A percentile compares a stretch with the other conserved stretches of the same genome.
phyloP scores from a whole-genome alignment of 1,140 invertebrate genomes.

The Plutomurus gul region DNA sequence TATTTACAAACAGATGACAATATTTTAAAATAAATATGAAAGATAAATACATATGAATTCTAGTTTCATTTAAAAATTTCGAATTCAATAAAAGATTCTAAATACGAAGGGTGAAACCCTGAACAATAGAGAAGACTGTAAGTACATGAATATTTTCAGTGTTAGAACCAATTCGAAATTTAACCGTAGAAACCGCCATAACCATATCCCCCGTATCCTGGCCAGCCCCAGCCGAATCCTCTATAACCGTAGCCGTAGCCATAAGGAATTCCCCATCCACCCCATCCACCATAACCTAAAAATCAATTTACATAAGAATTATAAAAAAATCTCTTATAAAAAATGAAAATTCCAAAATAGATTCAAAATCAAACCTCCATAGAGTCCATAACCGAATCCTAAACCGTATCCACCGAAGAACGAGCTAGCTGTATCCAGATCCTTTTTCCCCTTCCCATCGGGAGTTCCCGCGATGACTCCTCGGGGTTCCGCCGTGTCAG shows the following conservation, averaged over 20 bases:
- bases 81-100: no score
- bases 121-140: no score
- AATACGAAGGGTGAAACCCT: no score
- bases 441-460: background rate
- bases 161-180: no score
- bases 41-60: no score
- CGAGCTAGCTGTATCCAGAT: slow-evolving; percentile 10
- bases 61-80: no score
- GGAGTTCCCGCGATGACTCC: background rate
- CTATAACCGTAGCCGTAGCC: background rate
- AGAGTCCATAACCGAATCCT: background rate
- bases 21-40: no score
- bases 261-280: background rate
- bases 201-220: background rate
- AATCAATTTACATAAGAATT: background rate
- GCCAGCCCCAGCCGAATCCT: slow-evolving; percentile 30
- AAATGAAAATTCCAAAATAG: background rate
- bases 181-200: background rate
- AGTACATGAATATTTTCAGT: no score
- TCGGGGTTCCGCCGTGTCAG: background rate
- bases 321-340: background rate
- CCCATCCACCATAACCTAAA: background rate
- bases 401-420: background rate
- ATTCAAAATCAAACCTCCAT: no score
- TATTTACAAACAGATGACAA: no score